Conservation (phyloP, 2,888 invertebrate genomes). For the Plebejus melissa region DNA sequence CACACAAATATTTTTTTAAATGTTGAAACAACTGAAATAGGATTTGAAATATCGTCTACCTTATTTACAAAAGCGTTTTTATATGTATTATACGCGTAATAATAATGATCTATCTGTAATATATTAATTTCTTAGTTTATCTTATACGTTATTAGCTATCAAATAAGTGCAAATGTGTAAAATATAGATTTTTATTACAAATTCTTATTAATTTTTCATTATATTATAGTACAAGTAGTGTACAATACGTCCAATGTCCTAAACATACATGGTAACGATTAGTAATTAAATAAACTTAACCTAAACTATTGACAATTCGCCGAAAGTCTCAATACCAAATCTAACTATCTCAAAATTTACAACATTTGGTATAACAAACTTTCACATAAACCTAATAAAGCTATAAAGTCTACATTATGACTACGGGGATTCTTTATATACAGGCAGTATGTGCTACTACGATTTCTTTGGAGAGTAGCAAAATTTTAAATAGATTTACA, state of each 20-base stretch:
- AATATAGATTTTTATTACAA: constrained; percentile 54
- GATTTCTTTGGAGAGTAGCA: constrained; percentile 32
- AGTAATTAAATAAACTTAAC: constrained; percentile 61
- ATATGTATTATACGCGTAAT: neutral
- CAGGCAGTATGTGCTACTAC: constrained; percentile 38
- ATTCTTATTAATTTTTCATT: constrained; percentile 46
- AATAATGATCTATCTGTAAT: neutral
- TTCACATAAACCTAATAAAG: constrained; percentile 68
- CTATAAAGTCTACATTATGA: constrained; percentile 71
- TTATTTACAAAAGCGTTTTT: neutral
- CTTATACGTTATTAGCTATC: neutral
- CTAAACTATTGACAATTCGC: constrained; percentile 68
- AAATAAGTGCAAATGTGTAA: constrained; percentile 23
- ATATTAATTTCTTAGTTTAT: neutral
- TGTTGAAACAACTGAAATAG: neutral
- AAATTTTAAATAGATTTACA: constrained; percentile 18
- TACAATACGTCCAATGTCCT: constrained; percentile 54
- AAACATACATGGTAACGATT: constrained; percentile 62
- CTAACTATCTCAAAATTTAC: constrained; percentile 68
- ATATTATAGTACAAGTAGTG: constrained; percentile 51
- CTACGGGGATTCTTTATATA: constrained; percentile 61
- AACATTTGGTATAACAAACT: constrained; percentile 76
- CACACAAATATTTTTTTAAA: neutral
- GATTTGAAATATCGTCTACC: neutral
- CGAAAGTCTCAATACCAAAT: constrained; percentile 72